phyloP scores from a whole-genome alignment of 2,797 vertebrate species.

The Amniataba percoides region DNA sequence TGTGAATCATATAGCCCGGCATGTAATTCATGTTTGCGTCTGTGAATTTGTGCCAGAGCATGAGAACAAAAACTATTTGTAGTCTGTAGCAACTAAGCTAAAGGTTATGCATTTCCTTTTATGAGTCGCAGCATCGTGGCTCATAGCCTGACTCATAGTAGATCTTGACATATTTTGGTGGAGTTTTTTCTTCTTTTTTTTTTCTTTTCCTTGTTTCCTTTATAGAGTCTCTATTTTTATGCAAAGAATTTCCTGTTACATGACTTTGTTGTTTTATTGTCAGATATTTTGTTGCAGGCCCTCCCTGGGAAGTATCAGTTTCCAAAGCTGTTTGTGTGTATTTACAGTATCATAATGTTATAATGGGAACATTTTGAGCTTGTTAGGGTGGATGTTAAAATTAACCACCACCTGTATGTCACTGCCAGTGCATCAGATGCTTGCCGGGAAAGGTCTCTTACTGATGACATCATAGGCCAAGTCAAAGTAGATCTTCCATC shows the following conservation, averaged over 20 bases:
- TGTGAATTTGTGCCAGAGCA: constrained; percentile 76
- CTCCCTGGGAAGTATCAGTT: constrained; percentile 26
- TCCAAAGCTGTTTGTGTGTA: constrained; percentile 44
- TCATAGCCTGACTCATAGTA: constrained; percentile 55
- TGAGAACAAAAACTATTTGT: constrained; percentile 75
- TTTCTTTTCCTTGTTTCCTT: constrained; percentile 22
- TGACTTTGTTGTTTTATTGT: constrained; percentile 56
- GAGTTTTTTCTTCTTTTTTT: constrained; percentile 28
- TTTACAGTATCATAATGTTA: constrained; percentile 45
- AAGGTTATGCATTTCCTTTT: constrained; percentile 56
- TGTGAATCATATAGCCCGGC: constrained; percentile 80
- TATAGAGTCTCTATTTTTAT: constrained; percentile 51
- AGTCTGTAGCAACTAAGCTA: constrained; percentile 60
- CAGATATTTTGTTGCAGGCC: constrained; percentile 37
- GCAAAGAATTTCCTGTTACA: constrained; percentile 52
- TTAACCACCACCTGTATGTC: constrained; percentile 31
- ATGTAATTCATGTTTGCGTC: constrained; percentile 83
- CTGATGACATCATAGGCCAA: constrained; percentile 34
- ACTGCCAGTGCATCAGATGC: constrained; percentile 26
- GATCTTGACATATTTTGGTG: constrained; percentile 34
- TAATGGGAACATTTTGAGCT: constrained; percentile 39
- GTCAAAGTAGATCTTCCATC: too few relatives aligned
- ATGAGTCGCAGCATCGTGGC: constrained; percentile 39
- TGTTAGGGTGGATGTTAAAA: constrained; percentile 34
- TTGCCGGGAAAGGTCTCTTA: constrained; percentile 16